Base-by-base conservation (phyloP, 2,888 invertebrate genomes). In the Laothoe populi region DNA sequence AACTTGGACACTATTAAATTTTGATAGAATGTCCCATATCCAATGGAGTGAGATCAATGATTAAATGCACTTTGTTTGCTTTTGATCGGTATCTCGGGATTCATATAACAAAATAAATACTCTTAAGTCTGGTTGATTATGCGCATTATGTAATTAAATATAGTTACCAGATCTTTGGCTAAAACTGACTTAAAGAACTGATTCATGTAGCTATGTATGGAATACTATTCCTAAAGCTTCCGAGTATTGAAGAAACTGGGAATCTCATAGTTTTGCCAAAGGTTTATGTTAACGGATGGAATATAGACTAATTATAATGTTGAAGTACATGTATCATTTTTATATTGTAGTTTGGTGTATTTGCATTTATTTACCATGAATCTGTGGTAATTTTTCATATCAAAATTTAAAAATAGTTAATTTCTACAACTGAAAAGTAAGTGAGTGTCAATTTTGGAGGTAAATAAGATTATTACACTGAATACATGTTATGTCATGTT, bases 71-170 rank as follows among this genome's bases (percentile, higher is more conserved):
- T 4, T 16, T 4, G 1, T n/a, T 49, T 26, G 19, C 10, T 45
- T 26, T n/a, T 4, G 31, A 8, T 53, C 35, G 53, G 53, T 31
- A 31, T 31, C 53, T 53, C 53, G 53, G 53, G 35, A 35, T 10
- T 31, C 11, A 26, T 48, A 24, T 48, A 48, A 24, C 48, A 35
- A 31, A 53, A 4, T 19, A 35, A 53, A 53, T 53, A 53, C 53
- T 53, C 53, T 53, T 8, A 19, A 11, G 19, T 19, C 2, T 53
- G 3, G 53, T 35, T 53, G 31, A 16, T 53, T 53, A 35, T 53
- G 53, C 4, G 53, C 53, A 21, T 35, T 31, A 21, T 53, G 19
- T 31, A 4, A 31, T 19, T 13, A 23, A 21, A 8, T 26, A 4
- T 31, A 38, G 7, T 10, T 38, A 38, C 1, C 0, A 38, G 10